Evolutionary conservation across 53 echinoderm and acorn worm genomes (phyloP).

Genomic region (Henricia sp.): DNA sequence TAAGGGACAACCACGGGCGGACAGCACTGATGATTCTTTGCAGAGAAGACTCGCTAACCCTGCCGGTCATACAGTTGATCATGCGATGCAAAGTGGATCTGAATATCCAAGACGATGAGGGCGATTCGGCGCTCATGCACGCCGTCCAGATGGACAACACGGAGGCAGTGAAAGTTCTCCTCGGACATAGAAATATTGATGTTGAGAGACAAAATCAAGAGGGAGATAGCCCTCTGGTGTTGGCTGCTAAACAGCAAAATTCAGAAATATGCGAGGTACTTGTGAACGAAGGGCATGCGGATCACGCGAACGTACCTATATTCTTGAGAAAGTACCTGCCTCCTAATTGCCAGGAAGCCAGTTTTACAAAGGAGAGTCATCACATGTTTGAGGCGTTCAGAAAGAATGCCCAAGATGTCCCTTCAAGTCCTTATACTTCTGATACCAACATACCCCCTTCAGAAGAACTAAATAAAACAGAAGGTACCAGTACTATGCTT

Average conservation of each 20-base stretch:
- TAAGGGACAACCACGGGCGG: conserved; percentile 80
- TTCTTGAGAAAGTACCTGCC: conserved; percentile 77
- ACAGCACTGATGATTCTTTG: conserved; percentile 86
- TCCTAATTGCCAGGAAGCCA: conserved; percentile 42
- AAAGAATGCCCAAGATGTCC: conserved; percentile 47
- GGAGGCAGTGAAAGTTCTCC: conserved; percentile 62
- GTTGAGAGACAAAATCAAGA: conserved; percentile 72
- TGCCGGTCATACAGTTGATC: conserved; percentile 68
- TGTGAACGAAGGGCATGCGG: conserved; percentile 70
- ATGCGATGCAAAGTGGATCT: conserved; percentile 63
- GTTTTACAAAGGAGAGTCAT: background rate
- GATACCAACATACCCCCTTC: background rate
- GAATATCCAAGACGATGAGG: conserved; percentile 83
- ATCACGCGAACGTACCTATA: conserved; percentile 56
- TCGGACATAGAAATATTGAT: conserved; percentile 50
- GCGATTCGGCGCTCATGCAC: conserved; percentile 89
- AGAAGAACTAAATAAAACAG: background rate
- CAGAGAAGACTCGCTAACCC: conserved; percentile 68
- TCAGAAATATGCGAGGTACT: conserved; percentile 84
- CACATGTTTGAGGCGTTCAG: conserved; percentile 32
- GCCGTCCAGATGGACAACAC: conserved; percentile 85
- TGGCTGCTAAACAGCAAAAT: conserved; percentile 87
- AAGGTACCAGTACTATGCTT: background rate
- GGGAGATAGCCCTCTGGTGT: conserved; percentile 69
- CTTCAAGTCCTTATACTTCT: conserved; percentile 9